Percentiles rank a stretch among this genome's conserved stretches.
Evolutionary conservation across 1,140 invertebrate species (phyloP).

Genomic region (Papilio xuthus): DNA sequence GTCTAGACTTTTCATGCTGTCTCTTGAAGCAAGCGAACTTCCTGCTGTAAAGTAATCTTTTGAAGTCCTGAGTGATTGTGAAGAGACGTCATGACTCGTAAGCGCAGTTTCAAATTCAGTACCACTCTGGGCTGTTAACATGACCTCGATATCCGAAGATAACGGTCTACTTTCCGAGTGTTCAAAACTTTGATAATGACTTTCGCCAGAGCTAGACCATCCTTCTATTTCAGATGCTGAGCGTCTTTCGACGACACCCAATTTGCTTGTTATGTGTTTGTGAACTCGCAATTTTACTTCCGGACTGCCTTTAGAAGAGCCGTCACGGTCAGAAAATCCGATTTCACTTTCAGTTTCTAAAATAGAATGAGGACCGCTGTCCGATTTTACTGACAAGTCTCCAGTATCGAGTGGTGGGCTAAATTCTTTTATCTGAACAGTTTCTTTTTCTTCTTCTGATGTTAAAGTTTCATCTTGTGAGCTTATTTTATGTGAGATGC

Average conservation of each 20-base stretch:
- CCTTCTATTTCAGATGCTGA: slow-evolving; percentile 87
- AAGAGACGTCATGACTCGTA: slow-evolving; percentile 89
- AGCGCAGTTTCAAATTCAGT: slow-evolving; percentile 95
- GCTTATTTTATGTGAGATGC: slow-evolving; percentile 68
- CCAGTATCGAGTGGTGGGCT: slow-evolving; percentile 70
- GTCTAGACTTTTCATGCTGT: slow-evolving; percentile 94
- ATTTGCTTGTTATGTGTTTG: slow-evolving; percentile 81
- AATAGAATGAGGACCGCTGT: slow-evolving; percentile 80
- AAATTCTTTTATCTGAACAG: slow-evolving; percentile 72
- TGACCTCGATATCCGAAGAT: slow-evolving; percentile 93
- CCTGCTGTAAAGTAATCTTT: slow-evolving; percentile 93
- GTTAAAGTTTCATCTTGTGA: slow-evolving; percentile 72
- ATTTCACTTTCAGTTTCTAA: slow-evolving; percentile 79
- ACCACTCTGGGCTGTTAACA: slow-evolving; percentile 84
- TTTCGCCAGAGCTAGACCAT: slow-evolving; percentile 94
- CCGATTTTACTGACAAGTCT: slow-evolving; percentile 76
- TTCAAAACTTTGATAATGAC: slow-evolving; percentile 94
- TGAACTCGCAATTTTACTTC: slow-evolving; percentile 78
- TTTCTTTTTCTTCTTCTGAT: slow-evolving; percentile 77
- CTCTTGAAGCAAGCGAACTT: slow-evolving; percentile 91
- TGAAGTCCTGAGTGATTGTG: slow-evolving; percentile 85
- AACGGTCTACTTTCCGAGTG: slow-evolving; percentile 91
- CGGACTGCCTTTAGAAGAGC: slow-evolving; percentile 75
- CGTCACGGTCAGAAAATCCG: slow-evolving; percentile 72
- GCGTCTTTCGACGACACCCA: slow-evolving; percentile 82